Percentiles rank a stretch among this genome's conserved stretches.
Evolutionary conservation across 2,113 vertebrate species (phyloP).

Genomic region (Ptilorrhoa leucosticta): DNA sequence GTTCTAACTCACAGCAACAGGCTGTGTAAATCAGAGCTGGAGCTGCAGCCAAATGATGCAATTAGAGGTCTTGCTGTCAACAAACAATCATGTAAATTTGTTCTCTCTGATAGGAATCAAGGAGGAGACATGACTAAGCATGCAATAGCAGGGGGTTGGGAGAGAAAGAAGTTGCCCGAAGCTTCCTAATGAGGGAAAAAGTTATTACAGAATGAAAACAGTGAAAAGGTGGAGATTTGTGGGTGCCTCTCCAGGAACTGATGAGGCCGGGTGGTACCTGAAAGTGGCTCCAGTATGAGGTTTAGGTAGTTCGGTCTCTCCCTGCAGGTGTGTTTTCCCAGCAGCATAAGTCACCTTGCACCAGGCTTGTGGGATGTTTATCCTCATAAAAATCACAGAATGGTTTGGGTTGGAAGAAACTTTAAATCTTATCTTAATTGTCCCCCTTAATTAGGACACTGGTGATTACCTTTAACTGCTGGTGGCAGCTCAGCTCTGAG

Average conservation of each 20-base stretch:
- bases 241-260: not conserved
- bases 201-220: not conserved
- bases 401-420: not conserved
- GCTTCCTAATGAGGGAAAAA: slow-evolving; percentile 18
- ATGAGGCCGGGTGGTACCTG: not conserved
- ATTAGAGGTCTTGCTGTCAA: slow-evolving; percentile 65
- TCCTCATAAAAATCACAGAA: not conserved
- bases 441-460: not conserved
- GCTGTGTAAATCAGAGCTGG: slow-evolving; percentile 54
- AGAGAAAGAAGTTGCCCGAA: not conserved
- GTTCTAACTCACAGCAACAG: slow-evolving; percentile 44
- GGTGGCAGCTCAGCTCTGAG: not conserved
- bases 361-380: not conserved
- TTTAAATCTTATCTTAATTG: not conserved
- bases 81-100: slow-evolving; percentile 69
- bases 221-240: not conserved
- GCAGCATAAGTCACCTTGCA: not conserved
- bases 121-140: slow-evolving; percentile 62
- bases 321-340: not conserved
- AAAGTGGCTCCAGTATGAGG: fast-evolving
- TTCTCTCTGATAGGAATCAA: slow-evolving; percentile 60
- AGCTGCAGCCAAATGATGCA: slow-evolving; percentile 56
- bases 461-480: not conserved
- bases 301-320: not conserved
- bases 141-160: slow-evolving; percentile 23